Evolutionary conservation across 2,113 vertebrate genomes (phyloP), one percentile per base, ranked within the genome.

Genomic region (Dicaeum eximium): DNA sequence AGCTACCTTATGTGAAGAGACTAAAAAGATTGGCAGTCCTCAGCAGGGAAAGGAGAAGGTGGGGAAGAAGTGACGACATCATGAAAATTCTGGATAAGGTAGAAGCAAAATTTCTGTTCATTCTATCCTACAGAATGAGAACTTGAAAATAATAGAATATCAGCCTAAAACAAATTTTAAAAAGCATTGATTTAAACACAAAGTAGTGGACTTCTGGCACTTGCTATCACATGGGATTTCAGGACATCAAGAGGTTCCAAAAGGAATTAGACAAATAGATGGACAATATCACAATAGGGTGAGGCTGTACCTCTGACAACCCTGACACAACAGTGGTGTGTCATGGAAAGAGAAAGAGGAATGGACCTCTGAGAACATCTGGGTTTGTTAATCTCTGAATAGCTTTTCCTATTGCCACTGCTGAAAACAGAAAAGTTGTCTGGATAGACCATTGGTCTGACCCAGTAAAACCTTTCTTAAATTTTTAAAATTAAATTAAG

Each of bases 51-150:
- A 74, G 37, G 54, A 75, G 53, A 81, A 84, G 65, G 9, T 17
- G 17, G 6, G 7, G 30, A 80, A 92, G 69, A 84, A 47, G 6
- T 27, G 27, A 38, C 0, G 0, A 66, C 1, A 2, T 53, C 4
- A 57, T 57, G 37, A 80, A 84, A 86, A 70, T 8, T 58, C 23
- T 25, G 24, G 16, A 35, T 64, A 84, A 86, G 21, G 37, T 40
- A 48, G 79, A 82, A 64, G 35, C 11, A 80, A 58, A 86, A 77
- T 53, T 90, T 88, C 33, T 40, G 10, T 58, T 88, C 18, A 30
- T n/a, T 71, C 7, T 53, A 9, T 61, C 13, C 20, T 37, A 2
- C 57, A 88, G 57, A 30, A 73, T 0, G 1, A 88, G 24, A 86
- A 65, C 12, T 77, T 82, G 30, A 54, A 86, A 86, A 54, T 42